Conservation (phyloP, 1,140 invertebrate species). For the Megalonaias nervosa region DNA sequence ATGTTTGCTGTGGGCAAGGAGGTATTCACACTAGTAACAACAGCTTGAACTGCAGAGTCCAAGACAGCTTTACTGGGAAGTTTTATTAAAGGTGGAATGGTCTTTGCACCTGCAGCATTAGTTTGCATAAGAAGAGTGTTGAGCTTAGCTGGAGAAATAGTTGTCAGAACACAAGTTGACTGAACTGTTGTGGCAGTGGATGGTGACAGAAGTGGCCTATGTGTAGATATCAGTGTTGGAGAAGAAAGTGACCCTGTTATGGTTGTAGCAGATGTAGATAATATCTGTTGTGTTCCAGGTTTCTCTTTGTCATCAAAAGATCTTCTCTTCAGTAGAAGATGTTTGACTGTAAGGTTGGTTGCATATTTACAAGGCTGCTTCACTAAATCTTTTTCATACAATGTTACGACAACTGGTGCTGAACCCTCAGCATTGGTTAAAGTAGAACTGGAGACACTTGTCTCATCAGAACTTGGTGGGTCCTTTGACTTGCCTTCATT, state of each 20-base stretch:
- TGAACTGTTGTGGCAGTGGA: background rate
- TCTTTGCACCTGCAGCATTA: constrained; percentile 32
- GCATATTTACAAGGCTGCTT: constrained; percentile 9
- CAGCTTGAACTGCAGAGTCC: constrained; percentile 31
- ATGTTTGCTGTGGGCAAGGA: constrained; percentile 55
- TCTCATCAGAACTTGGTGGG: too few relatives aligned
- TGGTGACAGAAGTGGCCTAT: background rate
- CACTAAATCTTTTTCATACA: too few relatives aligned
- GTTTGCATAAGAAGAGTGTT: constrained; percentile 33
- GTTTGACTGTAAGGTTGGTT: constrained; percentile 31
- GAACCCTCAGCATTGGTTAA: too few relatives aligned
- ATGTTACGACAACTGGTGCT: too few relatives aligned
- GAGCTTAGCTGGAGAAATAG: constrained; percentile 35
- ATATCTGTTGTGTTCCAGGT: background rate
- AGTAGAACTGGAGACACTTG: too few relatives aligned
- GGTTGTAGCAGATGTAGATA: background rate
- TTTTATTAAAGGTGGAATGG: constrained; percentile 31
- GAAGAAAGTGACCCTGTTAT: background rate
- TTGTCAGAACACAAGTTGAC: constrained; percentile 30
- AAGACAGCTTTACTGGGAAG: constrained; percentile 34
- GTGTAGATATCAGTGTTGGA: background rate
- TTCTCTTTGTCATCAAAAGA: constrained; percentile 13
- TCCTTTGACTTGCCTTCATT: too few relatives aligned
- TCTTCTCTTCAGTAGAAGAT: constrained; percentile 27
- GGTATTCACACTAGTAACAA: constrained; percentile 39